A percentile compares a stretch with the other conserved stretches of the same genome.
Conservation (phyloP, 2,113 vertebrate genomes). For the Phaethon lepturus region DNA sequence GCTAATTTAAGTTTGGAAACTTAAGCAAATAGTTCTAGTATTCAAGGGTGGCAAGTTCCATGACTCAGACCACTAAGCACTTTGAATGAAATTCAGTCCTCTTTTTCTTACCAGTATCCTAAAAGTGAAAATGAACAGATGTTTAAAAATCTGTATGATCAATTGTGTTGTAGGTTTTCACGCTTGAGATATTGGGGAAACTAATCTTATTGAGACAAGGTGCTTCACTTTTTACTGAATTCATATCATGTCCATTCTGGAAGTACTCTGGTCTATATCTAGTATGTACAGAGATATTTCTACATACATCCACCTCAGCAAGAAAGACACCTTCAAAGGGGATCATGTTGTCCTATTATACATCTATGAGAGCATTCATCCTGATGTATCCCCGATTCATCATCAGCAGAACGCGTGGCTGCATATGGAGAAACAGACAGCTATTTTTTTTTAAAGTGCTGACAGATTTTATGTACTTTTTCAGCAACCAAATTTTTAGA, state of each 20-base stretch:
- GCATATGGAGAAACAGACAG: background rate
- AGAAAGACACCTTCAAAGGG: background rate
- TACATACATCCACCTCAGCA: background rate
- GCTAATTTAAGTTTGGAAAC: background rate
- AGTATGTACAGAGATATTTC: background rate
- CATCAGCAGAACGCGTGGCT: background rate
- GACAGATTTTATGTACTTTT: background rate
- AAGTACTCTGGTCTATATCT: background rate
- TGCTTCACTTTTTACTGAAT: background rate
- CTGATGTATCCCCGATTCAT: background rate
- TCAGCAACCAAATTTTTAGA: background rate
- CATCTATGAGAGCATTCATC: background rate
- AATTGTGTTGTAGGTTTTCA: background rate
- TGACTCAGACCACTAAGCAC: background rate
- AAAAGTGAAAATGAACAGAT: background rate
- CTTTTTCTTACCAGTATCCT: background rate
- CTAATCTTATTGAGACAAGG: background rate
- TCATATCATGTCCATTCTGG: background rate
- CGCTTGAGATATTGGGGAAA: background rate
- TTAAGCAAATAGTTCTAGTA: background rate
- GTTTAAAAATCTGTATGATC: background rate
- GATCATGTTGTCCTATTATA: background rate
- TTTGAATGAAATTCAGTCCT: background rate
- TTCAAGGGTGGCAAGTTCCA: background rate
- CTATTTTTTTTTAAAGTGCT: background rate